Conservation (phyloP, 2,113 vertebrate species). For the Alethe diademata region DNA sequence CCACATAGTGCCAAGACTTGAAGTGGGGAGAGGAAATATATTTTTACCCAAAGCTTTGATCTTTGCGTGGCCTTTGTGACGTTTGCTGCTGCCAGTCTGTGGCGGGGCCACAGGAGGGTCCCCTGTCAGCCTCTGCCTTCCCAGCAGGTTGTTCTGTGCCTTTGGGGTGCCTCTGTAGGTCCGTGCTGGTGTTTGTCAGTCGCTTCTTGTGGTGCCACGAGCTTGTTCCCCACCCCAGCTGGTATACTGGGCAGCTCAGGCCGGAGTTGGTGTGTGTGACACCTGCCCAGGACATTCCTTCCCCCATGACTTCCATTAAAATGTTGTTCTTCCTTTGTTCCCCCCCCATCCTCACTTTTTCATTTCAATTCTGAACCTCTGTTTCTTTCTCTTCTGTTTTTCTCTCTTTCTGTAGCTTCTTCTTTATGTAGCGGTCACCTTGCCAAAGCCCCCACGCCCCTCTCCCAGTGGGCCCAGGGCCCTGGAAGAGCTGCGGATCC, state of each 20-base stretch:
- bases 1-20: conserved; percentile 49
- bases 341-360: background rate
- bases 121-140: background rate
- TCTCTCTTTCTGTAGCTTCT: conserved; percentile 82
- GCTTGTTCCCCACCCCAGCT: background rate
- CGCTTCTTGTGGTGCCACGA: background rate
- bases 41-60: conserved; percentile 67
- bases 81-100: background rate
- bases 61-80: conserved; percentile 59
- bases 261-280: background rate
- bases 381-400: conserved; percentile 60
- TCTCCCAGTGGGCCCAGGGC: conserved; percentile 72
- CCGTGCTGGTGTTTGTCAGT: background rate
- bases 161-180: background rate
- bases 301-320: background rate
- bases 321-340: background rate
- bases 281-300: background rate
- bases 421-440: conserved; percentile 80
- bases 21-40: conserved; percentile 68
- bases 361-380: conserved; percentile 74
- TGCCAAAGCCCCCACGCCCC: conserved; percentile 71
- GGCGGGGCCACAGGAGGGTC: background rate
- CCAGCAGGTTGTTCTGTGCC: background rate
- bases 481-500: conserved; percentile 72
- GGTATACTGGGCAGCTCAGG: fast-evolving